Percentiles rank a stretch among this genome's conserved stretches.
phyloP scores from a whole-genome alignment of 1,140 invertebrate genomes.

The Formica selysi region DNA sequence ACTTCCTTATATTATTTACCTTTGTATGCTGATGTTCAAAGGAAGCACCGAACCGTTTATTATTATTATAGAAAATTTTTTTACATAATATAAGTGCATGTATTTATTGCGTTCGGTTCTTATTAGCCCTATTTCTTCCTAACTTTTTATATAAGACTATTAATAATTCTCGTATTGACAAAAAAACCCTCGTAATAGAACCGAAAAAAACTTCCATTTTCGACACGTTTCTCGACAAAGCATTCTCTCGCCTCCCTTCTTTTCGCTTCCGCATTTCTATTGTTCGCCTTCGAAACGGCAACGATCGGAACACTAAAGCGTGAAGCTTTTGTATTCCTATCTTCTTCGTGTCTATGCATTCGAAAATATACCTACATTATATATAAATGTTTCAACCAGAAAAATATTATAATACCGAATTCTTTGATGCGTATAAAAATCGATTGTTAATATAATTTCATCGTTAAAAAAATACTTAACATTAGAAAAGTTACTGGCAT shows the following conservation, averaged over 20 bases:
- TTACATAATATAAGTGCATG: no score
- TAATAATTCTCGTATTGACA: neutral
- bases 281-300: constrained; percentile 9
- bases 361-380: neutral
- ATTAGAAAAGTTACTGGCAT: neutral
- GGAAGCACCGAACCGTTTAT: no score
- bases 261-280: constrained; percentile 46
- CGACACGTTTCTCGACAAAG: constrained; percentile 18
- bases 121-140: no score
- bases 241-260: constrained; percentile 36
- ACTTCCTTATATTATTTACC: no score
- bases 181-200: neutral
- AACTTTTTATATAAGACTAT: neutral
- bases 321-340: constrained; percentile 20
- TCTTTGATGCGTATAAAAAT: no score
- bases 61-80: no score
- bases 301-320: constrained; percentile 11
- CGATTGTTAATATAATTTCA: neutral
- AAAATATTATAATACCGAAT: constrained; percentile 7
- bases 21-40: no score
- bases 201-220: constrained; percentile 9
- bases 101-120: no score
- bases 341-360: constrained; percentile 3
- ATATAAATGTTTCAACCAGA: neutral
- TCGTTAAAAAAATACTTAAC: neutral